Base-by-base conservation (phyloP, 2,113 vertebrate species). In the Alosa alosa region DNA sequence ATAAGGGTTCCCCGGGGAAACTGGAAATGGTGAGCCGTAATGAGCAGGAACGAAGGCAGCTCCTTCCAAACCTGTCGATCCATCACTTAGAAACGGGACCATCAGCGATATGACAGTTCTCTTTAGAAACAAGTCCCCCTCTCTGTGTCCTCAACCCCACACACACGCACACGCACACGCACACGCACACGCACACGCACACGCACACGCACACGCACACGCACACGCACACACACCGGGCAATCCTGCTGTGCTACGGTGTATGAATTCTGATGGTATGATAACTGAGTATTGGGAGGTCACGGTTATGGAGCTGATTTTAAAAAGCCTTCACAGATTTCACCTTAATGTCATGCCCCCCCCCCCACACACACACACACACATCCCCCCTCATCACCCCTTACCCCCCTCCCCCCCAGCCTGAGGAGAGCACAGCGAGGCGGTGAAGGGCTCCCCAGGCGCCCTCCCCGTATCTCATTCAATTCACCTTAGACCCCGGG, bases 401-500 rank as follows among this genome's bases (percentile, higher is more conserved):
- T 31, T 25, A 3, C 60, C 5, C 20, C 60, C 11, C 47, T 25
- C 83, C 18, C 13, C 0, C 57, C 60, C 11, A 20, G 20, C 47
- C 47, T 45, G 78, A 81, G 88, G 52, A 82, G 25, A 52, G 82
- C 57, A 45, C 52, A 49, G 20, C 39, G 57, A 39, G 22, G 31
- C 60, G 47, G 75, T 60, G 85, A 81, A 15, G 22, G 49, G 47
- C 31, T 84, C 78, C 81, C 72, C 47, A 68, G 68, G 82, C 46
- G 7, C 86, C 39, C 8, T 10, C 64, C 60, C 84, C 57, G n/a
- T 46, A n/a, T 87, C 82, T 55, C 39, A 81, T 86, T 87, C 75
- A 39, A 81, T 83, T 87, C 84, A 87, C 86, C 49, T 82, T 68
- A 82, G 88, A 64, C 31, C 6, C 45, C 44, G 81, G 47, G 20